Conservation (phyloP, 64 coral and sea anemone genomes). For the Astreopora myriophthalma region DNA sequence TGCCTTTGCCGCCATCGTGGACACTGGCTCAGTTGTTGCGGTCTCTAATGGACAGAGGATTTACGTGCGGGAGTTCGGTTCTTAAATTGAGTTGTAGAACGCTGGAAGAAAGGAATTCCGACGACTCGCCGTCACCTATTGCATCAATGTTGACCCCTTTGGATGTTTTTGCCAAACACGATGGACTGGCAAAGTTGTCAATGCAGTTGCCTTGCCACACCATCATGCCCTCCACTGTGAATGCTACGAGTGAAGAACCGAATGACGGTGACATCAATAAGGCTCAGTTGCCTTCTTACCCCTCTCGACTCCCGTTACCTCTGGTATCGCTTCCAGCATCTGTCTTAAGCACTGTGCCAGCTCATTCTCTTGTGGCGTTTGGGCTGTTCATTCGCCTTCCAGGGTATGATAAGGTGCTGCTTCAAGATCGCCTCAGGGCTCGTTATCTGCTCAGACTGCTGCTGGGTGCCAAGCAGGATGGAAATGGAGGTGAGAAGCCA, state of each 20-base stretch:
- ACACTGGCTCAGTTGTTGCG: conserved; percentile 65
- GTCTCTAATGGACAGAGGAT: conserved; percentile 57
- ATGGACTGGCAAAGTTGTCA: conserved; percentile 81
- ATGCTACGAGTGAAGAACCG: neutral
- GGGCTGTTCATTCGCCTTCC: conserved; percentile 94
- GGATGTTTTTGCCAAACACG: conserved; percentile 82
- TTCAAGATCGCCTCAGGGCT: conserved; percentile 78
- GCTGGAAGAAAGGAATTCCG: neutral
- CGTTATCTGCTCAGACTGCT: conserved; percentile 89
- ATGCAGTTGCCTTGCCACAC: conserved; percentile 62
- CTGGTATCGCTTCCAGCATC: conserved; percentile 77
- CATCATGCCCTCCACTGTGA: neutral
- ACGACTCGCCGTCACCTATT: neutral
- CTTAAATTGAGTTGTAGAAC: conserved; percentile 63
- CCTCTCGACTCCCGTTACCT: conserved; percentile 66
- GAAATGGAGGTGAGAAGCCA: conserved; percentile 84
- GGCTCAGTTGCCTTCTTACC: conserved; percentile 30
- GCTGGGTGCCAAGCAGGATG: conserved; percentile 89
- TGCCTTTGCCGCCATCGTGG: conserved; percentile 23
- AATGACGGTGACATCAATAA: neutral
- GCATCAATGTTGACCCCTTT: conserved; percentile 49
- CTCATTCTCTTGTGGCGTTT: conserved; percentile 93
- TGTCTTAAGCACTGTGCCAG: conserved; percentile 85
- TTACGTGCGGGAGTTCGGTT: conserved; percentile 45
- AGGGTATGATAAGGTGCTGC: conserved; percentile 80